Base-by-base conservation (phyloP, 1,140 invertebrate genomes). In the Calycopis cecrops region DNA sequence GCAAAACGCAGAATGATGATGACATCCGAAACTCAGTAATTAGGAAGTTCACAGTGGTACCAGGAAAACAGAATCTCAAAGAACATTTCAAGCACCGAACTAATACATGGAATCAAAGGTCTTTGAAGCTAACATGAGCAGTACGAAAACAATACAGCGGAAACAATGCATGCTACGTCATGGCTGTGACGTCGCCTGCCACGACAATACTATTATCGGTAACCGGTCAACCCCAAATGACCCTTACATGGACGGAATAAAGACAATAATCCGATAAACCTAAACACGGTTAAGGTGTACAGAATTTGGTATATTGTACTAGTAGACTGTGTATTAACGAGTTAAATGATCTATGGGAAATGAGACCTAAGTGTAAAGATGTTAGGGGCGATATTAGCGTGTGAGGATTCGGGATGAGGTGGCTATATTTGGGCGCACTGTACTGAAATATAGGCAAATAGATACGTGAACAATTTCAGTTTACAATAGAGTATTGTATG, bases 401-500 rank as follows among this genome's bases (percentile, higher is more conserved):
- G 49, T 34, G 16, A 17, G 1, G 9, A 28, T 11, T 35, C 17
- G 35, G 17, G 47, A 53, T 59, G 51, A 48, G 42, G 52, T 42
- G 50, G 50, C 52, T 59, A 59, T 49, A 38, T 52, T 52, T 56
- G 33, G 35, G 42, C 12, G 18, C 21, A 52, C 55, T 42, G 49
- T 59, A 63, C 53, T 60, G 59, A 62, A 59, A 62, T 65, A 65
- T 62, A 65, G 55, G 59, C 63, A 65, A 62, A 62, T 65, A 59
- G 56, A 65, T 59, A 62, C 57, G 60, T 59, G 54, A 56, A 49
- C 59, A 59, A 65, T 62, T 65, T 65, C 53, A 61, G 53, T 48
- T 57, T 61, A 64, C 59, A 64, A 58, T 64, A 57, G 60, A 52
- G 52, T 55, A 52, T 53, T 48, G 48, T 62, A 55, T 57, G 52